A percentile compares a stretch with the other conserved stretches of the same genome.
Evolutionary conservation across 2,113 vertebrate species (phyloP).

Genomic region (Dicentrarchus labrax): DNA sequence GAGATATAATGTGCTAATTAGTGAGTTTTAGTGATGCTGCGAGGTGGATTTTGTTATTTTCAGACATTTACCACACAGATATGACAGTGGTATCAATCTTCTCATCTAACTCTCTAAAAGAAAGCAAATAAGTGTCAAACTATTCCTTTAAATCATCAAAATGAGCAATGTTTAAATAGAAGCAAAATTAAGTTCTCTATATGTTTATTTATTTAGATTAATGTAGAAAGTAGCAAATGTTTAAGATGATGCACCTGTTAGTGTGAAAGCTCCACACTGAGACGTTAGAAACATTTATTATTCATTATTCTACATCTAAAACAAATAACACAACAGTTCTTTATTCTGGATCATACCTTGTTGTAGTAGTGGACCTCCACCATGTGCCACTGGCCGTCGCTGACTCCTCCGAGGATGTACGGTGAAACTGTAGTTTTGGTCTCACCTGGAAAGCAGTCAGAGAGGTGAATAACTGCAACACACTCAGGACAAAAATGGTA

Average conservation of each 20-base stretch:
- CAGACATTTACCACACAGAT: no score
- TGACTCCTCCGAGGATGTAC: slow-evolving; percentile 89
- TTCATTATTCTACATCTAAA: no score
- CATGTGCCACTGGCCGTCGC: slow-evolving; percentile 94
- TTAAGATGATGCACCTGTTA: no score
- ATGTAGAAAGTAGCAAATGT: no score
- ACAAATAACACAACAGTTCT: no score
- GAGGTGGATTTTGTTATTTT: no score
- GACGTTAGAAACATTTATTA: no score
- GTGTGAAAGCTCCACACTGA: no score
- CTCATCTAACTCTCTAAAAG: neutral
- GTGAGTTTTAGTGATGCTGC: neutral
- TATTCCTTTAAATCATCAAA: neutral
- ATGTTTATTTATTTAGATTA: no score
- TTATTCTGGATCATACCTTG: slow-evolving; percentile 84
- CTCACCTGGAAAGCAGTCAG: slow-evolving; percentile 86
- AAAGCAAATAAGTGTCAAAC: neutral
- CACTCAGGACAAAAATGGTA: neutral
- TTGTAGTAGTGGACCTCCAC: slow-evolving; percentile 95
- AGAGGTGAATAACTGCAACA: neutral
- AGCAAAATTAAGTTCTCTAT: no score
- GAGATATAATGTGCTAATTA: no score
- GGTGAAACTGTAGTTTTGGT: slow-evolving; percentile 92
- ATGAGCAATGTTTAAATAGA: neutral
- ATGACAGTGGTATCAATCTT: neutral